These are phyloP conservation scores for Dicycla oo DNA, from an alignment of 2,888 invertebrate genomes.

Conservation along the genomic window DNA sequence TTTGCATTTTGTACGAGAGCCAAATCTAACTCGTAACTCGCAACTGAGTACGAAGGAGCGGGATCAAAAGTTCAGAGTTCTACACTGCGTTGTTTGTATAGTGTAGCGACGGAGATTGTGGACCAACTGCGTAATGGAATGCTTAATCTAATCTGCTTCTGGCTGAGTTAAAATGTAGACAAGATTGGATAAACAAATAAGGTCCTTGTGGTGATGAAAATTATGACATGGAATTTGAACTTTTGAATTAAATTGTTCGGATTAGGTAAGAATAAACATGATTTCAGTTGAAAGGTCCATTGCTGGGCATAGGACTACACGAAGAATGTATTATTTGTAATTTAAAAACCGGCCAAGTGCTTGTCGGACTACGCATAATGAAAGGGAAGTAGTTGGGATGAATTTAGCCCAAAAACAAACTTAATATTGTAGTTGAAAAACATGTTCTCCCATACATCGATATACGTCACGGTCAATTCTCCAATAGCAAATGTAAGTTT, in stretches of 20 bases:
- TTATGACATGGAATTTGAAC: neutral
- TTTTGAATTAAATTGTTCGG: neutral
- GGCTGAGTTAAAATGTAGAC: conserved; percentile 28
- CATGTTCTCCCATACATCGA: no score
- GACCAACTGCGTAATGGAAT: conserved; percentile 56
- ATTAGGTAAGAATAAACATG: neutral
- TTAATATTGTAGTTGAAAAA: no score
- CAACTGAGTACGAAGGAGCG: conserved; percentile 73
- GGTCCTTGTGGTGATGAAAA: conserved; percentile 14
- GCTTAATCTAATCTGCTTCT: conserved; percentile 47
- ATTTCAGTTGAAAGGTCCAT: no score
- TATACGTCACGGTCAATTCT: no score
- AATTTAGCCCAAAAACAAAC: no score
- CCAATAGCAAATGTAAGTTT: no score
- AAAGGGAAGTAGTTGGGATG: no score
- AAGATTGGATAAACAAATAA: conserved; percentile 28
- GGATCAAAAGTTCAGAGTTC: conserved; percentile 69
- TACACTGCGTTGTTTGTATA: conserved; percentile 55
- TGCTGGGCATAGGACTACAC: no score
- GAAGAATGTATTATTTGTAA: neutral
- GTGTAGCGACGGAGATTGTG: conserved; percentile 48
- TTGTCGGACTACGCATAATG: no score
- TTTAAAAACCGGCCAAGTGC: no score
- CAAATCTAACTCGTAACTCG: conserved; percentile 75
- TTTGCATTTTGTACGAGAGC: conserved; percentile 82